Conservation (phyloP, 2,113 vertebrate species). For the Cathartes aura region DNA sequence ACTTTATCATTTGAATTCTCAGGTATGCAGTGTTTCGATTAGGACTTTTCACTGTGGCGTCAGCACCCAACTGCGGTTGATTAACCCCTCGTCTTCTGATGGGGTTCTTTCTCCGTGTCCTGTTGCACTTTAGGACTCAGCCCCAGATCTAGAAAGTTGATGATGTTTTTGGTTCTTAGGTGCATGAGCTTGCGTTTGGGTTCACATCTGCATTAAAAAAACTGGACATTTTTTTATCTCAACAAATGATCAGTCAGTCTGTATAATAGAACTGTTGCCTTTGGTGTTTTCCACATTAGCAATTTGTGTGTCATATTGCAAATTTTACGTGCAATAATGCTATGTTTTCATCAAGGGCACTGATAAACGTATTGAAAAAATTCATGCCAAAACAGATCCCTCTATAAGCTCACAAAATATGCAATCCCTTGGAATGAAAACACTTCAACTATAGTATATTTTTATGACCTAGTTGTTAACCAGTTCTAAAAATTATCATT, state of each 20-base stretch:
- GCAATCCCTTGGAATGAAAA: not conserved
- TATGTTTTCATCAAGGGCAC: not conserved
- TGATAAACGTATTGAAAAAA: not conserved
- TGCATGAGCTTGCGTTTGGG: not conserved
- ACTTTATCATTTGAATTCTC: not conserved
- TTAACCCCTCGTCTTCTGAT: not conserved
- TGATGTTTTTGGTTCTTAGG: not conserved
- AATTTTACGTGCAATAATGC: not conserved
- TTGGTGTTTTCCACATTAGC: not conserved
- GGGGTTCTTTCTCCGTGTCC: not conserved
- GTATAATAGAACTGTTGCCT: not conserved
- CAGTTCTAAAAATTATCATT: not conserved
- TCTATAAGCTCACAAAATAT: not conserved
- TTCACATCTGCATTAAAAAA: not conserved
- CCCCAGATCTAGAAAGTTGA: not conserved
- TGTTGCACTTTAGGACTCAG: not conserved
- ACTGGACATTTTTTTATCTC: not conserved
- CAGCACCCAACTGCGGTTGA: not conserved
- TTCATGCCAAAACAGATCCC: fast-evolving
- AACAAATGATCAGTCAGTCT: not conserved
- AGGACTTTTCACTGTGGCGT: not conserved
- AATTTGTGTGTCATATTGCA: not conserved
- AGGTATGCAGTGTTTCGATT: not conserved
- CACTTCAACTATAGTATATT: not conserved
- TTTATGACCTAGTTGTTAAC: not conserved